A percentile compares a stretch with the other conserved stretches of the same genome.
Evolutionary conservation across 2,797 vertebrate species (phyloP).

Genomic region (Betta splendens): DNA sequence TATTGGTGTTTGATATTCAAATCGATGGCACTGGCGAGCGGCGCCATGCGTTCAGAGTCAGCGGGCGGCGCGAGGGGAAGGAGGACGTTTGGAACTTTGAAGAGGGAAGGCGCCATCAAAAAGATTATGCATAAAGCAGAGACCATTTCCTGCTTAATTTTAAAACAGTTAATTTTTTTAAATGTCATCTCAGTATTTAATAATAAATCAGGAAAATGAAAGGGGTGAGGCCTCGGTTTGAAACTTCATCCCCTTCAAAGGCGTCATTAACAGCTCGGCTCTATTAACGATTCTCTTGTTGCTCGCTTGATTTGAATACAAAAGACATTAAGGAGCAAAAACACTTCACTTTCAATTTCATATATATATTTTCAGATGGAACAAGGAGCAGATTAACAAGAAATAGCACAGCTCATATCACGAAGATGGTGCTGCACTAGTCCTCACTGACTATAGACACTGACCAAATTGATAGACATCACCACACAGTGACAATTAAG

Average conservation of each 20-base stretch:
- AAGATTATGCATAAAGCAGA: conserved; percentile 37
- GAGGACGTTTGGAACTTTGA: conserved; percentile 25
- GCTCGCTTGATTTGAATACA: conserved; percentile 40
- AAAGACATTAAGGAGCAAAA: conserved; percentile 32
- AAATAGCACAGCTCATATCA: not conserved
- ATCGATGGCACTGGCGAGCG: conserved; percentile 66
- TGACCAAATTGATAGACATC: not conserved
- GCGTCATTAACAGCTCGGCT: conserved; percentile 40
- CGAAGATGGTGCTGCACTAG: not conserved
- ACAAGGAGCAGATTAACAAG: conserved; percentile 3
- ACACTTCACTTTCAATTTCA: conserved; percentile 1
- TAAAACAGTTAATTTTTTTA: conserved; percentile 32
- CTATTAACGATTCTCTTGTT: conserved; percentile 49
- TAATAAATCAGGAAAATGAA: conserved; percentile 56
- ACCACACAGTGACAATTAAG: not conserved
- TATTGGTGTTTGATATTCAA: conserved; percentile 76
- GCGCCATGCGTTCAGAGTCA: conserved; percentile 51
- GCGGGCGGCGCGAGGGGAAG: conserved; percentile 45
- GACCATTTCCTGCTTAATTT: conserved; percentile 37
- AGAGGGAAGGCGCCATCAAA: conserved; percentile 37
- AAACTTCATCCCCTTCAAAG: conserved; percentile 35
- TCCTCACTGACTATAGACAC: not conserved
- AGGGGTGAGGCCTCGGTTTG: conserved; percentile 23
- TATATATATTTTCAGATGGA: conserved; percentile 16
- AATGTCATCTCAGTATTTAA: conserved; percentile 57